Evolutionary conservation across 2,113 vertebrate species (phyloP).

Genomic region (Shinisaurus crocodilurus): DNA sequence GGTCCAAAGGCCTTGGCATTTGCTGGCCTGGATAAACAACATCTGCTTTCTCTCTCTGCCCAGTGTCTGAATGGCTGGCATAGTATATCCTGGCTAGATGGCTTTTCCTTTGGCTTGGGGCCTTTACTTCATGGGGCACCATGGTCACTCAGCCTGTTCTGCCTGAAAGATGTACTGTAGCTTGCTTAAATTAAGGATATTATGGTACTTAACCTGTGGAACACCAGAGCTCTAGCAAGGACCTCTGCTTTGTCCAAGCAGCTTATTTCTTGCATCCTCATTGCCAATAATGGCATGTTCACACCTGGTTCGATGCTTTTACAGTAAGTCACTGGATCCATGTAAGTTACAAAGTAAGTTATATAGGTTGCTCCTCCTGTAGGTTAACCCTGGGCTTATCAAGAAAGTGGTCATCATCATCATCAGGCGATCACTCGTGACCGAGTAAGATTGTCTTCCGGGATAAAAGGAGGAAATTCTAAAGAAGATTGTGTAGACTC

Average conservation of each 20-base stretch:
- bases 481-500: too few species aligned
- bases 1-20: constrained; percentile 23
- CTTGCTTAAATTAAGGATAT: neutral
- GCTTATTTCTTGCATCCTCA: neutral
- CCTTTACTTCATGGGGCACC: neutral
- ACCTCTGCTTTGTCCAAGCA: neutral
- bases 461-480: too few species aligned
- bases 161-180: neutral
- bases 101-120: too few species aligned
- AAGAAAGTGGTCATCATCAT: too few species aligned
- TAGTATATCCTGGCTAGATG: neutral
- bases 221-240: neutral
- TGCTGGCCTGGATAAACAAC: rapidly evolving
- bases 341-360: neutral
- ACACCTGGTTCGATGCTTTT: neutral
- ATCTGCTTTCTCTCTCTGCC: too few species aligned
- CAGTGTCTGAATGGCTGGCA: neutral
- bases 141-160: neutral
- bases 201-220: neutral
- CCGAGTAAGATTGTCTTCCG: too few species aligned
- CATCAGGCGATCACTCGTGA: too few species aligned
- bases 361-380: neutral
- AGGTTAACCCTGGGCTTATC: neutral
- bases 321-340: neutral
- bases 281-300: neutral